phyloP scores from a whole-genome alignment of 2,888 invertebrate species.

The Caenorhabditis imperialis region DNA sequence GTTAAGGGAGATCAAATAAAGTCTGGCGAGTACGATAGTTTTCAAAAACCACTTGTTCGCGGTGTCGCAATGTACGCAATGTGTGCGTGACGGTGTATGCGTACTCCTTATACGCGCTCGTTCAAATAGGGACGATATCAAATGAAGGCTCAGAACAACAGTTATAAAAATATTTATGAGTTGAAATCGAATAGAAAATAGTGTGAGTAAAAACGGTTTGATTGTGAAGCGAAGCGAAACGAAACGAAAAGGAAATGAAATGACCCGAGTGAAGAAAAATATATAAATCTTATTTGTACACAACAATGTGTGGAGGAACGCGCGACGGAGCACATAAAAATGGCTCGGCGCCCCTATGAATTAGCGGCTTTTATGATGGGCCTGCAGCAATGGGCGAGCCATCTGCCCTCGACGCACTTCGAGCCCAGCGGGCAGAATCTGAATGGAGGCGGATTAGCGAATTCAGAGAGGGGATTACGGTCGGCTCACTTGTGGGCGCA shows the following conservation, averaged over 20 bases:
- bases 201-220: constrained; percentile 8
- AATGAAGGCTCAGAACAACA: constrained; percentile 2
- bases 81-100: constrained; percentile 41
- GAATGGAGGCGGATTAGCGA: constrained; percentile 18
- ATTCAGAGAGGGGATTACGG: not conserved
- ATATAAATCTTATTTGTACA: constrained; percentile 49
- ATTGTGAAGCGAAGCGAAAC: constrained; percentile 22
- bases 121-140: no score
- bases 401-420: constrained; percentile 55
- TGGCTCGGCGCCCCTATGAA: constrained; percentile 42
- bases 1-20: not conserved
- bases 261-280: constrained; percentile 21
- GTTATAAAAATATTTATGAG: not conserved
- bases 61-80: constrained; percentile 7
- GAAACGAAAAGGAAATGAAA: constrained; percentile 13
- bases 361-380: constrained; percentile 51
- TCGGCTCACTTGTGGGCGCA: constrained; percentile 46
- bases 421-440: constrained; percentile 53
- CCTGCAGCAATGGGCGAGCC: constrained; percentile 54
- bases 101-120: no score
- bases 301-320: constrained; percentile 6
- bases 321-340: constrained; percentile 31
- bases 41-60: constrained; percentile 32
- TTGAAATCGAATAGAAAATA: not conserved
- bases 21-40: not conserved